Evolutionary conservation across 2,113 vertebrate species (phyloP).

Genomic region (human (Homo sapiens)): DNA sequence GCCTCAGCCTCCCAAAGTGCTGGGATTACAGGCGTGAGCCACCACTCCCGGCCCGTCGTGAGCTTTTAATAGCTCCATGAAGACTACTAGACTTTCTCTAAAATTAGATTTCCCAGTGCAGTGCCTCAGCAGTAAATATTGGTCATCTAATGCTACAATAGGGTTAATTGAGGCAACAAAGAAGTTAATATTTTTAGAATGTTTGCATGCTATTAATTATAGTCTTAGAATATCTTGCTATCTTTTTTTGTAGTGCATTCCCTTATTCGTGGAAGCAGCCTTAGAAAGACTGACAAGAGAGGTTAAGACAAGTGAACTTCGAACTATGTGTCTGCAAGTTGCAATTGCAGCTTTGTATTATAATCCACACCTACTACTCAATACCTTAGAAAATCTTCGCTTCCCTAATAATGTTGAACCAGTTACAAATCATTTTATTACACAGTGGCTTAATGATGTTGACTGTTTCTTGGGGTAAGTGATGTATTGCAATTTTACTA

Average conservation of each 20-base stretch:
- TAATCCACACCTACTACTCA: constrained; percentile 95
- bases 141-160: neutral
- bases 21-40: no score
- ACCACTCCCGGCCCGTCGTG: neutral
- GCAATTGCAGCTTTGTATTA: constrained; percentile 98
- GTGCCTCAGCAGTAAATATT: neutral
- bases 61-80: neutral
- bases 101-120: constrained; percentile 12
- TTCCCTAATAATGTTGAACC: constrained; percentile 98
- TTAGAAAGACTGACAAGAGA: constrained; percentile 97
- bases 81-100: neutral
- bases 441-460: constrained; percentile 98
- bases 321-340: constrained; percentile 99
- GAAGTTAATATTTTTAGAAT: neutral
- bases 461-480: constrained; percentile 98
- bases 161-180: neutral
- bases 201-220: neutral
- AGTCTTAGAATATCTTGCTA: constrained; percentile 28
- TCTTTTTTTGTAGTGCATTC: constrained; percentile 89
- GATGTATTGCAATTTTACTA: constrained; percentile 7
- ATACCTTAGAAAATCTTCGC: constrained; percentile 97
- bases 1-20: no score
- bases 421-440: constrained; percentile 98
- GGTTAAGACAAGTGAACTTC: constrained; percentile 98
- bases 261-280: constrained; percentile 95